These are phyloP conservation scores for Eustalomyia histrio DNA, from an alignment of 2,888 invertebrate species.

Conservation along the genomic window DNA sequence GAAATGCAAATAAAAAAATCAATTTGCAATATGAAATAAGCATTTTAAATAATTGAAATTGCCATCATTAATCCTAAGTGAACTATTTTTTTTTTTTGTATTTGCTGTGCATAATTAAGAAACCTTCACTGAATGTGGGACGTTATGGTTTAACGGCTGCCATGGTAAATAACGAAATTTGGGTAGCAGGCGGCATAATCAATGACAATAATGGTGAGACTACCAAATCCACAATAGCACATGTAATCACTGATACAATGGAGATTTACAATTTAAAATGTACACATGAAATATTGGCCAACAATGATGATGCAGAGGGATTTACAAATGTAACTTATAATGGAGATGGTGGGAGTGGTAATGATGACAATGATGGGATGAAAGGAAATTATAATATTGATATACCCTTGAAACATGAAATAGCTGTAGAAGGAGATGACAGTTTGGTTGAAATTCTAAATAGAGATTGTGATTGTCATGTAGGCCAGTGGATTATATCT, in stretches of 20 bases:
- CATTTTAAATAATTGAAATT: slow-evolving; percentile 44
- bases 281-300: slow-evolving; percentile 56
- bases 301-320: slow-evolving; percentile 34
- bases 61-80: slow-evolving; percentile 35
- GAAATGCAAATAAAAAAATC: background rate
- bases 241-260: slow-evolving; percentile 69
- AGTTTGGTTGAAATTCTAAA: background rate
- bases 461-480: slow-evolving; percentile 21
- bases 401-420: background rate
- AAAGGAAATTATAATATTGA: background rate
- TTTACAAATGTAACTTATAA: slow-evolving; percentile 11
- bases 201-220: slow-evolving; percentile 54
- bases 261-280: slow-evolving; percentile 68
- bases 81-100: slow-evolving; percentile 22
- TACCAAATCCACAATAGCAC: slow-evolving; percentile 51
- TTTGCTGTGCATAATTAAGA: slow-evolving; percentile 55
- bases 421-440: slow-evolving; percentile 3
- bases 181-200: slow-evolving; percentile 87
- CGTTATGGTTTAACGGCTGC: slow-evolving; percentile 71
- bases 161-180: slow-evolving; percentile 80
- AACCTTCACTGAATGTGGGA: slow-evolving; percentile 69
- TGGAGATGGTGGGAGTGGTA: slow-evolving; percentile 10
- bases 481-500: slow-evolving; percentile 64
- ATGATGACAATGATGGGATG: background rate
- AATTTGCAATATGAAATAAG: slow-evolving; percentile 7